Percentiles rank a stretch among this genome's conserved stretches.
These are phyloP conservation scores for Apoda limacodes DNA, from an alignment of 2,888 invertebrate species.

Conservation along the genomic window DNA sequence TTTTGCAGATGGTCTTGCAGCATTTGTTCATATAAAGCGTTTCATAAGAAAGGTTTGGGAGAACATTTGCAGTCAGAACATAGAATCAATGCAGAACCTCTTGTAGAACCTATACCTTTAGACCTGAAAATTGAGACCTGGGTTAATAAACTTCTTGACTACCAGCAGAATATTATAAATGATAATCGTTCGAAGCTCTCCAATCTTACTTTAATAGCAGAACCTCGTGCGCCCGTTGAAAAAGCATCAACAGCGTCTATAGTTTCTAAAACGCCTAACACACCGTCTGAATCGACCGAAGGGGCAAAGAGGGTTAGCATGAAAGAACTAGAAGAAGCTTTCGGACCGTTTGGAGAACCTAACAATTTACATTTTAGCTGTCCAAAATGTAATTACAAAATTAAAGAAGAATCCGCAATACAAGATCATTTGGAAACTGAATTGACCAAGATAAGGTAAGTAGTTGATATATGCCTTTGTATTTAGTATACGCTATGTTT, in stretches of 20 bases:
- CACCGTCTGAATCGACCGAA: background rate
- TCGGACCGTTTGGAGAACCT: slow-evolving; percentile 40
- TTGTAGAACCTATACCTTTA: slow-evolving; percentile 47
- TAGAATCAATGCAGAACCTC: slow-evolving; percentile 34
- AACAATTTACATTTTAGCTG: slow-evolving; percentile 32
- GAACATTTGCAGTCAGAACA: slow-evolving; percentile 68
- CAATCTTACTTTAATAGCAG: no score
- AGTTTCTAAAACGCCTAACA: slow-evolving; percentile 1
- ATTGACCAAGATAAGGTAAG: slow-evolving; percentile 49
- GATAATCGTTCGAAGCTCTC: slow-evolving; percentile 32
- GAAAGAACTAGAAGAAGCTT: slow-evolving; percentile 33
- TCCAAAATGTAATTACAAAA: slow-evolving; percentile 37
- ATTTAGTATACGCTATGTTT: slow-evolving; percentile 2
- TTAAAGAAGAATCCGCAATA: slow-evolving; percentile 34
- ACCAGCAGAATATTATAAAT: slow-evolving; percentile 37
- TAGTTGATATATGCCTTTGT: slow-evolving; percentile 3
- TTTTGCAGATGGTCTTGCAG: slow-evolving; percentile 70
- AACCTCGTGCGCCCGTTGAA: slow-evolving; percentile 28
- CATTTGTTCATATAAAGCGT: slow-evolving; percentile 68
- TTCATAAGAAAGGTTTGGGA: slow-evolving; percentile 61
- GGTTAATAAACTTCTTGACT: slow-evolving; percentile 46
- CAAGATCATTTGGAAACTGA: slow-evolving; percentile 48
- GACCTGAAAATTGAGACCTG: slow-evolving; percentile 63
- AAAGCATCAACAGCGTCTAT: slow-evolving; percentile 18
- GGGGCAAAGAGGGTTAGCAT: slow-evolving; percentile 10